Conservation (phyloP, 2,797 vertebrate species). For the Vespertilio murinus region DNA sequence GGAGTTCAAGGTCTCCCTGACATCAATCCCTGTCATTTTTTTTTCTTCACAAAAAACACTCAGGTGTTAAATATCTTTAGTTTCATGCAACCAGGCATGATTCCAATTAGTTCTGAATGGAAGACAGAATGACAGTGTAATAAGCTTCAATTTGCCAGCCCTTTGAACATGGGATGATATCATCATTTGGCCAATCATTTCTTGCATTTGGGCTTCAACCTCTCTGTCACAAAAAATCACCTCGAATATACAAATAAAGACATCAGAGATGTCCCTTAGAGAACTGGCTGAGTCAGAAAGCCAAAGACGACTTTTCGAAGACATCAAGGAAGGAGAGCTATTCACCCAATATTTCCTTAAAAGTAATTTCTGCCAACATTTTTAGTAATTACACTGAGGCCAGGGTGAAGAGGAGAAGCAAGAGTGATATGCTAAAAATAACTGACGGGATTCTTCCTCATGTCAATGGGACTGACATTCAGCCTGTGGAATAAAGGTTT, state of each 20-base stretch:
- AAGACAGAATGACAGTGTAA: conserved; percentile 87
- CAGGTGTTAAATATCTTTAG: conserved; percentile 80
- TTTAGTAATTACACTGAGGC: conserved; percentile 61
- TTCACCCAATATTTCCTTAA: conserved; percentile 70
- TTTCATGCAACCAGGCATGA: conserved; percentile 84
- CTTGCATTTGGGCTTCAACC: conserved; percentile 71
- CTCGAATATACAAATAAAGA: conserved; percentile 71
- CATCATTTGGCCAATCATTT: conserved; percentile 88
- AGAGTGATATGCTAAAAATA: background rate
- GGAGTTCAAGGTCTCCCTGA: conserved; percentile 68
- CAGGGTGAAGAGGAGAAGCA: background rate
- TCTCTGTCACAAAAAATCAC: conserved; percentile 78
- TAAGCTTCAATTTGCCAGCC: conserved; percentile 85
- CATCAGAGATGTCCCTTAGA: conserved; percentile 68
- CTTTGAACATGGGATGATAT: conserved; percentile 89
- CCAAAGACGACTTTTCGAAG: conserved; percentile 64
- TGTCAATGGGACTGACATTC: background rate
- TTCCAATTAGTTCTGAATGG: conserved; percentile 83
- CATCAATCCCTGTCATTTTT: conserved; percentile 83
- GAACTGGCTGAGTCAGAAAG: conserved; percentile 74
- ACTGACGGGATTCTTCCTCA: background rate
- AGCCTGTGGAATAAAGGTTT: background rate
- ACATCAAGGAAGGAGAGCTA: conserved; percentile 70
- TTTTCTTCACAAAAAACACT: conserved; percentile 84
- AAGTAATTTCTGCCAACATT: conserved; percentile 79